Base-by-base conservation (phyloP, 1,140 invertebrate genomes). In the Scylla paramamosain region DNA sequence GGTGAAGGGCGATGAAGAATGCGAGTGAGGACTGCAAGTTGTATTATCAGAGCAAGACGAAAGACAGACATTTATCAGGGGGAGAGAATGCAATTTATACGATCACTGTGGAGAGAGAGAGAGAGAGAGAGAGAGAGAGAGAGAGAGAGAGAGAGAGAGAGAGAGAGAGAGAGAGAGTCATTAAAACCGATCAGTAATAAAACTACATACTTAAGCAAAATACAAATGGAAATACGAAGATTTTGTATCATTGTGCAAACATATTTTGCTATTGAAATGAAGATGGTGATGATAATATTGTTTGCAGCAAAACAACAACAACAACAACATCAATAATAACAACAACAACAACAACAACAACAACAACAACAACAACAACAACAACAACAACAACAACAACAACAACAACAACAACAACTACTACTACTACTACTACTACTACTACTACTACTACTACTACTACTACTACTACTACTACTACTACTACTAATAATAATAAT, bases 41-140 rank as follows among this genome's bases (percentile, higher is more conserved):
- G 67, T 77, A 77, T 77, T 77, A 77, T 77, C 67, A 77, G 67
- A 77, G 67, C 67, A 77, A 77, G 67, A 77, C 67, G 67, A 77
- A 77, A n/a, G 67, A 8, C 67, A 25, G 67, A 20, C 67, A 77
- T 77, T 77, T n/a, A 77, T 77, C 67, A 77, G 67, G 67, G 67
- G 67, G 67, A 77, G 67, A n/a, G 67, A 77, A 77, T 77, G 67
- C 67, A 77, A 77, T 77, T 77, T 77, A 77, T 77, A 77, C 20
- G 67, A 12, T n/a, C 20, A n/a, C 12, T 77, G 10, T 25, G 52
- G 52, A 59, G 52, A 59, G 52, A 59, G 52, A 59, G 52, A 59
- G 52, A 59, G 52, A 59, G 52, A 59, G 52, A 59, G 52, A 59
- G 52, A 59, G 52, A 59, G 52, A 59, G 52, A 59, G 16, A 59